phyloP scores from a whole-genome alignment of 2,888 invertebrate genomes.

The Nephrotoma flavescens region DNA sequence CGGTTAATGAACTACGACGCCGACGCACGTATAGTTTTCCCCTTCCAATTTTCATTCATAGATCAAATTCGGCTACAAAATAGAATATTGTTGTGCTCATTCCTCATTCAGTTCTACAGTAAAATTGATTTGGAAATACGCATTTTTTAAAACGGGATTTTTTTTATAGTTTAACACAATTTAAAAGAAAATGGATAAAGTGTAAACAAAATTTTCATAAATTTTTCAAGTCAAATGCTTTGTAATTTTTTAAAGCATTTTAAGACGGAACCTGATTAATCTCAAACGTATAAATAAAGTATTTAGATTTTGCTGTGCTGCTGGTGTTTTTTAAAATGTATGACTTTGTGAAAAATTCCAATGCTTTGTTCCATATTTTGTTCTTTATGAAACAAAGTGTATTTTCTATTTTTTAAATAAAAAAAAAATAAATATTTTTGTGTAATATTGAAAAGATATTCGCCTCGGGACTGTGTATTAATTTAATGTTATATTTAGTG shows the following conservation, averaged over 20 bases:
- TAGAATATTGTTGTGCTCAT: background rate
- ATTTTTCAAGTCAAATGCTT: background rate
- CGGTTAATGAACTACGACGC: too few species aligned
- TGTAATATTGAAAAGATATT: background rate
- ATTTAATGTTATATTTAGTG: background rate
- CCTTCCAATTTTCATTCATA: background rate
- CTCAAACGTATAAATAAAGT: background rate
- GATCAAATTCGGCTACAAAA: background rate
- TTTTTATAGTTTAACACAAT: background rate
- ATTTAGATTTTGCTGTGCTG: background rate
- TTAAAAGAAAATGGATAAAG: background rate
- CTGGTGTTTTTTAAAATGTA: background rate
- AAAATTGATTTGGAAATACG: background rate
- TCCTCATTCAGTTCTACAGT: background rate
- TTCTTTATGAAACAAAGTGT: background rate
- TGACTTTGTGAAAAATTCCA: background rate
- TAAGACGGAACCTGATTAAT: background rate
- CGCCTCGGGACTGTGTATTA: background rate
- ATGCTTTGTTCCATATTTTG: background rate
- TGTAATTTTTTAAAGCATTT: background rate
- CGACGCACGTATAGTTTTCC: background rate
- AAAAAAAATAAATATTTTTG: background rate
- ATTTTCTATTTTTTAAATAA: background rate
- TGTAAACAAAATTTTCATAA: background rate
- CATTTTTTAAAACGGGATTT: background rate